A percentile compares a stretch with the other conserved stretches of the same genome.
These are phyloP conservation scores for Oncorhynchus keta DNA, from an alignment of 2,113 vertebrate genomes.

Conservation along the genomic window DNA sequence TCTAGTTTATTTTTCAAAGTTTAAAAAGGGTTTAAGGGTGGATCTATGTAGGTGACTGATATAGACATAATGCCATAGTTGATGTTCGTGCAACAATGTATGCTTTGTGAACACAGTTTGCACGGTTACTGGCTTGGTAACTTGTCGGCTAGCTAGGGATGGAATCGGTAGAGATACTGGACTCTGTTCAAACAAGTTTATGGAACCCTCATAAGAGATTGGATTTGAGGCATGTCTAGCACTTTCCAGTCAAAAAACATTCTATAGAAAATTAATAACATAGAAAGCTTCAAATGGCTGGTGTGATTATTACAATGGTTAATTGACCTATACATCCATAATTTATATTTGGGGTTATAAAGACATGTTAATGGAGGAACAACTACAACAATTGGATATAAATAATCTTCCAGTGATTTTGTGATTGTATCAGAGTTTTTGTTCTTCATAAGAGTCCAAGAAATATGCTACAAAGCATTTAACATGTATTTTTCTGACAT, in stretches of 20 bases:
- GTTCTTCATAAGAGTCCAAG: not conserved
- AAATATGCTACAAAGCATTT: not conserved
- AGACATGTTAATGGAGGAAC: not conserved
- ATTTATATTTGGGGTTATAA: constrained; percentile 16
- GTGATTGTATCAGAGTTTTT: not conserved
- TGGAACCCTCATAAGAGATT: too few species aligned
- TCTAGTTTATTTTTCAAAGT: constrained; percentile 62
- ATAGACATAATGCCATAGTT: constrained; percentile 8
- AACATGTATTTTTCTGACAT: not conserved
- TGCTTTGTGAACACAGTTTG: constrained; percentile 1
- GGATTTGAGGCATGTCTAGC: not conserved
- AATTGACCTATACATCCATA: not conserved
- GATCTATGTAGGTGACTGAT: constrained; percentile 31
- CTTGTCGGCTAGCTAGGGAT: constrained; percentile 19
- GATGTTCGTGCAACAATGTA: constrained; percentile 29
- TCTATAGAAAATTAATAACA: constrained; percentile 32
- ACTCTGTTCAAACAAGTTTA: too few species aligned
- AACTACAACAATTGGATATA: not conserved
- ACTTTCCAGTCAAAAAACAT: constrained; percentile 16
- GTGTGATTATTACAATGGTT: not conserved
- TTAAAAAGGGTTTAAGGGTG: not conserved
- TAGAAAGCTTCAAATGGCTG: not conserved
- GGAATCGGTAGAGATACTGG: constrained; percentile 16
- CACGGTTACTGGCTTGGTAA: constrained; percentile 25
- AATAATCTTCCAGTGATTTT: not conserved